phyloP scores from a whole-genome alignment of 1,140 invertebrate species.

The Mactra quadrangularis region DNA sequence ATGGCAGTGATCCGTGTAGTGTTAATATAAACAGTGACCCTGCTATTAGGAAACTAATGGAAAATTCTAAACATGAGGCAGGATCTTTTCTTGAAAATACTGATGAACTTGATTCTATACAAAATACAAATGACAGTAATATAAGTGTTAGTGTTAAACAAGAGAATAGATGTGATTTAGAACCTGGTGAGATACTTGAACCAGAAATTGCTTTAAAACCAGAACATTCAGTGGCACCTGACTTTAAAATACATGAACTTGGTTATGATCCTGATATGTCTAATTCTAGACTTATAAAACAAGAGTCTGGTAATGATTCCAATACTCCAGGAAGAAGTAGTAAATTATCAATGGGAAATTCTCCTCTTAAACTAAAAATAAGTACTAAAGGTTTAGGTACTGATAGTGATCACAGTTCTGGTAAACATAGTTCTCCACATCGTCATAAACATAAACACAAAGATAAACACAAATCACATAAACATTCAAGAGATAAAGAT shows the following conservation, averaged over 20 bases:
- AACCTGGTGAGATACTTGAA: conserved; percentile 50
- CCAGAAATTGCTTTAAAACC: conserved; percentile 41
- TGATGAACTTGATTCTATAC: background rate
- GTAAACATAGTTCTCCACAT: conserved; percentile 57
- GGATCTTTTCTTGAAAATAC: background rate
- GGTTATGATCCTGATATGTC: conserved; percentile 47
- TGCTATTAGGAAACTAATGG: conserved; percentile 37
- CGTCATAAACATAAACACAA: conserved; percentile 60
- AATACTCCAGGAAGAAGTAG: conserved; percentile 3
- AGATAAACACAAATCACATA: conserved; percentile 57
- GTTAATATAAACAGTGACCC: conserved; percentile 61
- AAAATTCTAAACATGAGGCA: conserved; percentile 32
- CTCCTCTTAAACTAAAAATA: conserved; percentile 56
- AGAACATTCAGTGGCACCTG: conserved; percentile 36
- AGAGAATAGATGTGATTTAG: background rate
- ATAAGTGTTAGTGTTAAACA: background rate
- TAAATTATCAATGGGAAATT: conserved; percentile 42
- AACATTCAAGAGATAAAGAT: conserved; percentile 48
- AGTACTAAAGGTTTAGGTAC: conserved; percentile 52
- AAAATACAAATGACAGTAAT: background rate
- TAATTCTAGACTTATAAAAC: conserved; percentile 19
- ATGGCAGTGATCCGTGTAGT: conserved; percentile 52
- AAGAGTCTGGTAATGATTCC: conserved; percentile 18
- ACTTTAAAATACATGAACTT: conserved; percentile 43
- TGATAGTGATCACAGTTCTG: conserved; percentile 55